Conservation (phyloP, 2,888 invertebrate species). For the Agrochola lychnidis region DNA sequence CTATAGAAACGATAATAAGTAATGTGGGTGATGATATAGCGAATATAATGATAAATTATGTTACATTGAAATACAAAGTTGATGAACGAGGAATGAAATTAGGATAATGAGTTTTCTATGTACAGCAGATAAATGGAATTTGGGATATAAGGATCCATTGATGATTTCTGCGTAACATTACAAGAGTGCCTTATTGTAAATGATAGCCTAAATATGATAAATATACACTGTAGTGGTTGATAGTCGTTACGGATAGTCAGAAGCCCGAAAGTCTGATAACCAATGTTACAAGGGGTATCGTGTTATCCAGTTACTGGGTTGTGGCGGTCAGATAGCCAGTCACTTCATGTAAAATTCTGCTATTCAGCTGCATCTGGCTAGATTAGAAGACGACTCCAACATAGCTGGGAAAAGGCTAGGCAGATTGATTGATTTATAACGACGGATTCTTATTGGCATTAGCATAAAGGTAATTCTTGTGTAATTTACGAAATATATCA, state of each 20-base stretch:
- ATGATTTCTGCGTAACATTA: background rate
- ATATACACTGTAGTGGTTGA: background rate
- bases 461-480: no score
- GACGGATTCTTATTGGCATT: no score
- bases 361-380: background rate
- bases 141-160: background rate
- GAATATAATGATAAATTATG: slow-evolving; percentile 53
- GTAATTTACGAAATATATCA: no score
- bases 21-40: slow-evolving; percentile 41
- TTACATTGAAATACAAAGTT: slow-evolving; percentile 21
- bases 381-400: background rate
- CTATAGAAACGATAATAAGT: slow-evolving; percentile 38
- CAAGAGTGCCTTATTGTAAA: background rate
- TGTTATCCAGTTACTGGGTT: background rate
- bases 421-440: no score
- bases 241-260: no score
- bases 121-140: background rate
- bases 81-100: slow-evolving; percentile 30
- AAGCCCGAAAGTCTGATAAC: background rate
- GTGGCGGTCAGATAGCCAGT: background rate
- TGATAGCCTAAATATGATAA: background rate
- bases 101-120: slow-evolving; percentile 29
- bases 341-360: background rate
- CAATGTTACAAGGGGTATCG: background rate
- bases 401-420: background rate